Conservation (phyloP, 2,888 invertebrate species). For the Apomyelois bistriatella region DNA sequence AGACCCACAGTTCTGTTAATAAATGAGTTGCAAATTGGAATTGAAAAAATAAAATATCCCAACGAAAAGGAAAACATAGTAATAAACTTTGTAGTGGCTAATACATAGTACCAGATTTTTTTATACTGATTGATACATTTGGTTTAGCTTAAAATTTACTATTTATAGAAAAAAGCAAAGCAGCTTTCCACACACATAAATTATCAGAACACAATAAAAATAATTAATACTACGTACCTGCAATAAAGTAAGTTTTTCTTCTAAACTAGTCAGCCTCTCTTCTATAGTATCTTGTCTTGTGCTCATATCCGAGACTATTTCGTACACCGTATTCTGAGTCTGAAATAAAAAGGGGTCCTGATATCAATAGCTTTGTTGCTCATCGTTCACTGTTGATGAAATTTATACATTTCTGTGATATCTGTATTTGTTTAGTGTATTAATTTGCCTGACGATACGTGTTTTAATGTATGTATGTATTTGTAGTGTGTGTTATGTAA, state of each 20-base stretch:
- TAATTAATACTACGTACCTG: slow-evolving; percentile 74
- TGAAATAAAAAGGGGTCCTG: slow-evolving; percentile 82
- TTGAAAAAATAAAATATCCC: too few relatives aligned
- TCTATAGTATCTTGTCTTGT: slow-evolving; percentile 95
- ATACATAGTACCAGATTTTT: too few relatives aligned
- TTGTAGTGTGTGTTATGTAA: slow-evolving; percentile 18
- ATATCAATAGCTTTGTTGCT: slow-evolving; percentile 77
- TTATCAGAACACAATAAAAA: too few relatives aligned
- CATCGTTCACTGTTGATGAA: slow-evolving; percentile 53
- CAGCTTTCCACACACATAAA: too few relatives aligned
- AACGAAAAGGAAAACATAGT: too few relatives aligned
- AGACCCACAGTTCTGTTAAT: too few relatives aligned
- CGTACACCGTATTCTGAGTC: slow-evolving; percentile 99
- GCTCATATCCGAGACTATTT: slow-evolving; percentile 98
- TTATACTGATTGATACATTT: too few relatives aligned
- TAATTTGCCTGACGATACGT: slow-evolving; percentile 19
- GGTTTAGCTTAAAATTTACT: too few relatives aligned
- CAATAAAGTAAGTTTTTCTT: slow-evolving; percentile 92
- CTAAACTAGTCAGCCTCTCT: slow-evolving; percentile 94
- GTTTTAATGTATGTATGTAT: slow-evolving; percentile 27
- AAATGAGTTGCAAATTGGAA: too few relatives aligned
- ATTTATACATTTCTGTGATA: slow-evolving; percentile 44
- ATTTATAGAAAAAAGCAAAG: too few relatives aligned
- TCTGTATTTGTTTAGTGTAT: slow-evolving; percentile 37
- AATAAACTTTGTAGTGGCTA: too few relatives aligned